Conservation (phyloP, 1,140 invertebrate genomes). For the Drosophila grimshawi region DNA sequence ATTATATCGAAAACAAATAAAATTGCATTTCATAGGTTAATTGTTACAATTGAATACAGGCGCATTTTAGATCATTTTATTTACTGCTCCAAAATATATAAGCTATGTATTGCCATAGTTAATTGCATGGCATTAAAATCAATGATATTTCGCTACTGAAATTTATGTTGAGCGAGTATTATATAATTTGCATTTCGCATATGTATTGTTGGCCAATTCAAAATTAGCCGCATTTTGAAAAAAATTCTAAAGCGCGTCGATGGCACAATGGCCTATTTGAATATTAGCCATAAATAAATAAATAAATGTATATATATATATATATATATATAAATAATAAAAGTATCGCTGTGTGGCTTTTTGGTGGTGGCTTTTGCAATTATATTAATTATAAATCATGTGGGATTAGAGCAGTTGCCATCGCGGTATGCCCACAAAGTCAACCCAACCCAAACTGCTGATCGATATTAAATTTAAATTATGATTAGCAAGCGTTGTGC, state of each 20-base stretch:
- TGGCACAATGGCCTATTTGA: slow-evolving; percentile 51
- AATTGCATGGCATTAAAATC: slow-evolving; percentile 34
- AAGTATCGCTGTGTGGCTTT: slow-evolving; percentile 18
- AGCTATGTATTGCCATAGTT: slow-evolving; percentile 17
- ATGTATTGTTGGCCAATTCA: slow-evolving; percentile 57
- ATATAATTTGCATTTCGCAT: slow-evolving; percentile 33
- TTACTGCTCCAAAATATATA: neutral
- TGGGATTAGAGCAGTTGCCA: slow-evolving; percentile 45
- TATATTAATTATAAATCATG: slow-evolving; percentile 74
- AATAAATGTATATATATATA: too few species aligned
- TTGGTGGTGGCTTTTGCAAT: slow-evolving; percentile 25
- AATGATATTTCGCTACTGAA: slow-evolving; percentile 17
- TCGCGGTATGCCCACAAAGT: neutral
- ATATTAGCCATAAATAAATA: slow-evolving; percentile 28
- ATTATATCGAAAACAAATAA: too few species aligned
- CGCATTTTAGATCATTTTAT: neutral
- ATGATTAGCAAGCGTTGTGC: slow-evolving; percentile 38
- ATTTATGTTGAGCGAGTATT: neutral
- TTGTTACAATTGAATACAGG: too few species aligned
- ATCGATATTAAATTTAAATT: slow-evolving; percentile 62
- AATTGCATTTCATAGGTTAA: too few species aligned
- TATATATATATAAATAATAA: neutral
- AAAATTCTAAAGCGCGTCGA: slow-evolving; percentile 61
- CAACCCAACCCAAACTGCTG: neutral
- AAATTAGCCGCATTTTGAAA: slow-evolving; percentile 62